Percentiles rank a stretch among this genome's conserved stretches.
These are phyloP conservation scores for Limenitis camilla DNA, from an alignment of 2,888 invertebrate genomes.

Conservation along the genomic window DNA sequence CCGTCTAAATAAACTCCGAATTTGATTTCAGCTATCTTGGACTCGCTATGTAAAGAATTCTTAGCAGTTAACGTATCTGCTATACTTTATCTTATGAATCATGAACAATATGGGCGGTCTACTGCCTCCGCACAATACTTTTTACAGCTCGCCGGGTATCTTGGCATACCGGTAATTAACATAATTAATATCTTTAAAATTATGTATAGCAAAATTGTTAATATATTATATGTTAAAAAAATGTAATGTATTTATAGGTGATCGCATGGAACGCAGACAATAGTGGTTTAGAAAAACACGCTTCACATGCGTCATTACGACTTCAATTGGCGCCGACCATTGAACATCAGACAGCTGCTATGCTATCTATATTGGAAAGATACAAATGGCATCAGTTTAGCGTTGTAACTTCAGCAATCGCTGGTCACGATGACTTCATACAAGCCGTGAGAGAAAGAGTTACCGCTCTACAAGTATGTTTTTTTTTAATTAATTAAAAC, in stretches of 20 bases:
- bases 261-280: slow-evolving; percentile 99
- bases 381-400: slow-evolving; percentile 98
- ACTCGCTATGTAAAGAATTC: slow-evolving; percentile 91
- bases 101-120: slow-evolving; percentile 93
- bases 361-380: slow-evolving; percentile 94
- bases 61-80: slow-evolving; percentile 91
- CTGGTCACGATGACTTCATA: slow-evolving; percentile 96
- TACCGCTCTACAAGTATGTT: slow-evolving; percentile 82
- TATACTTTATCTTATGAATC: slow-evolving; percentile 95
- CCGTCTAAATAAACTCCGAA: slow-evolving; percentile 4
- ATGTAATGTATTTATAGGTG: slow-evolving; percentile 64
- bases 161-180: slow-evolving; percentile 87
- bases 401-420: slow-evolving; percentile 93
- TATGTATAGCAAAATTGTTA: slow-evolving; percentile 5
- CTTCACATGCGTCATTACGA: slow-evolving; percentile 91
- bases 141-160: slow-evolving; percentile 92
- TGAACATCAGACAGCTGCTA: slow-evolving; percentile 96
- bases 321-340: slow-evolving; percentile 96
- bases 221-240: not conserved
- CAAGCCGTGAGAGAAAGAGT: slow-evolving; percentile 93
- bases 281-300: slow-evolving; percentile 86
- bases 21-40: slow-evolving; percentile 84
- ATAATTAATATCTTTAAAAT: slow-evolving; percentile 29
- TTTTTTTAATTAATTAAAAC: not conserved
- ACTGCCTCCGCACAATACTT: slow-evolving; percentile 96